A percentile compares a stretch with the other conserved stretches of the same genome.
Evolutionary conservation across 2,797 vertebrate species (phyloP).

Genomic region (Pristis pectinata): DNA sequence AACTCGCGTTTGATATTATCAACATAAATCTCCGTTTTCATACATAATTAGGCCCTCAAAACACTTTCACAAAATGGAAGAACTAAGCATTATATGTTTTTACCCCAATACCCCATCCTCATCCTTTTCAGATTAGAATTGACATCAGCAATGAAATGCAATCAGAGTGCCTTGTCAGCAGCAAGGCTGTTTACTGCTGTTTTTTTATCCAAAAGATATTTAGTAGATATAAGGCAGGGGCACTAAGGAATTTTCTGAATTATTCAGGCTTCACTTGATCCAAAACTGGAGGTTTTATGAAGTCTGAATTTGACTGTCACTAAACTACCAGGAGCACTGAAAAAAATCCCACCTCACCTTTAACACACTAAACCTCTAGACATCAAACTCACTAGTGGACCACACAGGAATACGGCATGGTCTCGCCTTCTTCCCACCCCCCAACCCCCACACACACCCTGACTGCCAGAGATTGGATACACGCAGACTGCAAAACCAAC

Average conservation of each 20-base stretch:
- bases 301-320: constrained; percentile 5
- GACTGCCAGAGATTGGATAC: not conserved
- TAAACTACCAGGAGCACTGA: not conserved
- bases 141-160: not conserved
- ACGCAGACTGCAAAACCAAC: constrained; percentile 20
- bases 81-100: not conserved
- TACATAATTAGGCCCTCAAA: not conserved
- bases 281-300: not conserved
- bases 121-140: not conserved
- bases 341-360: constrained; percentile 34
- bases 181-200: too few relatives aligned
- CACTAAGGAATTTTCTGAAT: not conserved
- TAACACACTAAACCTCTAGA: constrained; percentile 29
- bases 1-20: not conserved
- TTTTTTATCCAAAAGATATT: not conserved
- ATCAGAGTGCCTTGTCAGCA: not conserved
- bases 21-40: not conserved
- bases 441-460: constrained; percentile 21
- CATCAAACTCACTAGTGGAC: constrained; percentile 16
- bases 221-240: not conserved
- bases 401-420: constrained; percentile 16
- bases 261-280: not conserved
- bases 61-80: not conserved
- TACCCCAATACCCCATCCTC: not conserved
- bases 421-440: not conserved